Base-by-base conservation (phyloP, 92 coral and sea anemone genomes). In the Porites lobata region DNA sequence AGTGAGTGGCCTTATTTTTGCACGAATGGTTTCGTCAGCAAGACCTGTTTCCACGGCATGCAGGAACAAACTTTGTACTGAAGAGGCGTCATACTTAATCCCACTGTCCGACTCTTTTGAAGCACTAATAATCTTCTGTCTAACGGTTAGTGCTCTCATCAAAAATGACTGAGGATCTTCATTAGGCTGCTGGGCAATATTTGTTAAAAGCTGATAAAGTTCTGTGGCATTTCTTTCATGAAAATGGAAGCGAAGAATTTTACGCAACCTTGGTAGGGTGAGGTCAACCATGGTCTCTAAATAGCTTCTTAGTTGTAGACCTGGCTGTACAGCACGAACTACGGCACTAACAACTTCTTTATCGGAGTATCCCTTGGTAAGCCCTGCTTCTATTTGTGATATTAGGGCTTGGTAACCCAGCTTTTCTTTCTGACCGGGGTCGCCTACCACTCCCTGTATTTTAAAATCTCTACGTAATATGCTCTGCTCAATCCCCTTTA, bases 31-130 rank as follows among this genome's bases (percentile, higher is more conserved):
- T 70, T 92, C 92, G 78, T 88, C 94, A n/a, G 66, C 83, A 18
- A 91, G 58, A 53, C 88, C 93, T 22, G 95, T 92, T 69, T 92
- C 95, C 26, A 91, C 67, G 68, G 94, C 94, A 84, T 91, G 91
- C 26, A 59, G 50, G 72, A 93, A 90, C 61, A 93, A 65, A 14
- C 87, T 72, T 53, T 93, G 94, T 14, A 93, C 93, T 75, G 94
- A 83, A 2, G 67, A 14, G 22, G 71, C 77, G 78, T 84, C 87
- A 87, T 93, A 93, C 51, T 80, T 90, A 12, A 93, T 79, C 43
- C 89, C 85, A 59, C 85, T 78, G 15, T 50, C 83, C 8, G 91
- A 77, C 75, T 86, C 93, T 64, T 86, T 71, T 79, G 95, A 85
- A 3, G 91, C 92, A 56, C 57, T 73, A 1, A 81, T 82, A 2